These are phyloP conservation scores for Zaprionus obscuricornis DNA, from an alignment of 2,888 invertebrate species.

Conservation along the genomic window DNA sequence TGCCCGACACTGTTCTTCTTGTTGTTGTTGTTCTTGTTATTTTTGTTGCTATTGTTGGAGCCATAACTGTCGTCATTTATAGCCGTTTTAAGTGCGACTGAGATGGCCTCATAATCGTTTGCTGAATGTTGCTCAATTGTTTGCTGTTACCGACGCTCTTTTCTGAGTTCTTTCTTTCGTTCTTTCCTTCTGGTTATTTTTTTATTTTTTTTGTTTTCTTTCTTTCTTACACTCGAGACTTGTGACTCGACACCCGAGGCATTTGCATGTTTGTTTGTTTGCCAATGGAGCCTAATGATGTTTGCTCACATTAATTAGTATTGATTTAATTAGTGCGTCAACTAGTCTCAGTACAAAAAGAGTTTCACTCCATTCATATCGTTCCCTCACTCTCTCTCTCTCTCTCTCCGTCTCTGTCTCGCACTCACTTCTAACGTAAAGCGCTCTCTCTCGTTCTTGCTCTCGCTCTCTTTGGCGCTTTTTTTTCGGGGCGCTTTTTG, in stretches of 20 bases:
- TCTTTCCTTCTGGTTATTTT: slow-evolving; percentile 16
- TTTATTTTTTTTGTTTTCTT: slow-evolving; percentile 28
- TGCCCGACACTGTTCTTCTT: slow-evolving; percentile 13
- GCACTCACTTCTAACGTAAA: slow-evolving; percentile 5
- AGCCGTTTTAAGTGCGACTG: slow-evolving; percentile 83
- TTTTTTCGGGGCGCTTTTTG: slow-evolving; percentile 46
- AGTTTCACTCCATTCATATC: slow-evolving; percentile 28
- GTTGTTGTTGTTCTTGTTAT: neutral
- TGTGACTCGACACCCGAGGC: slow-evolving; percentile 1
- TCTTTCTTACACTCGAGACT: neutral
- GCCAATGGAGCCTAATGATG: slow-evolving; percentile 54
- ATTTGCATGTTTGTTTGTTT: slow-evolving; percentile 53
- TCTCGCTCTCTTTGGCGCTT: slow-evolving; percentile 45
- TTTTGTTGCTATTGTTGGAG: slow-evolving; percentile 43
- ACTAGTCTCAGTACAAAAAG: slow-evolving; percentile 28
- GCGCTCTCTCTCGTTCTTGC: neutral
- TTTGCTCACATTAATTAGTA: slow-evolving; percentile 68
- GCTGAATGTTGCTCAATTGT: slow-evolving; percentile 80
- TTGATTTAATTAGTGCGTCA: slow-evolving; percentile 65
- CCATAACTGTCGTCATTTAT: slow-evolving; percentile 82
- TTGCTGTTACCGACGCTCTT: slow-evolving; percentile 52
- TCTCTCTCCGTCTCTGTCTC: slow-evolving; percentile 16
- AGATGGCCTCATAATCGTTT: slow-evolving; percentile 84
- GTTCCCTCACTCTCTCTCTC: neutral
- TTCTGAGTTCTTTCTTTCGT: too few species aligned